A percentile compares a stretch with the other conserved stretches of the same genome.
Conservation (phyloP, 2,113 vertebrate species). For the Piprites chloris region DNA sequence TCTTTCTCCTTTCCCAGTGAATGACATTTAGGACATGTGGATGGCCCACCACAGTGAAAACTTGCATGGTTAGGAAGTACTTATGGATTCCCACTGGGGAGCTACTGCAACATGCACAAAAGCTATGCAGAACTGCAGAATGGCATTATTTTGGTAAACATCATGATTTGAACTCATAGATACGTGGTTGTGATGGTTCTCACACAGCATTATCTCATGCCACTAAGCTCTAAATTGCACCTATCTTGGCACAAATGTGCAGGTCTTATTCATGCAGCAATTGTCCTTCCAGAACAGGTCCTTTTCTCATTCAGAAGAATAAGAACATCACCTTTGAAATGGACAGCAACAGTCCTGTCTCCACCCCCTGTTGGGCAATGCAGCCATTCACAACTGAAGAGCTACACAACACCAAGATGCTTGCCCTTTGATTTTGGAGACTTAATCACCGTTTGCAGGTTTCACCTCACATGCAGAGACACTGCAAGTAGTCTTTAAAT, state of each 20-base stretch:
- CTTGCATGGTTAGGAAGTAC: not conserved
- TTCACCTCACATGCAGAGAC: not conserved
- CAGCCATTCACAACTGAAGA: not conserved
- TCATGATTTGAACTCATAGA: not conserved
- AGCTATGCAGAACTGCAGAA: not conserved
- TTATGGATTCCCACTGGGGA: not conserved
- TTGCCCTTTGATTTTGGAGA: fast-evolving
- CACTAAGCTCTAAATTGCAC: not conserved
- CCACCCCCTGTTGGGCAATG: not conserved
- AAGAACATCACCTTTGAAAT: fast-evolving
- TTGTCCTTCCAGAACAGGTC: not conserved
- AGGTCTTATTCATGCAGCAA: fast-evolving
- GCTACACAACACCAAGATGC: fast-evolving
- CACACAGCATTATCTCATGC: fast-evolving
- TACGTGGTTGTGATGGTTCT: fast-evolving
- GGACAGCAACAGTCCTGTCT: not conserved
- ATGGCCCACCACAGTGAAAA: not conserved
- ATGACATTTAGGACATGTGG: fast-evolving
- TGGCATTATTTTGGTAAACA: not conserved
- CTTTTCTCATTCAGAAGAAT: not conserved
- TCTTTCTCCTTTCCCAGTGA: not conserved
- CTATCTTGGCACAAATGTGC: not conserved
- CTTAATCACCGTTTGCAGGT: not conserved
- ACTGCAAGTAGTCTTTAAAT: not conserved
- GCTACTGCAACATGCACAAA: not conserved